Evolutionary conservation across 1,140 invertebrate genomes (phyloP), one percentile per base, ranked within the genome.

Genomic region (Rhizoglyphus robini): DNA sequence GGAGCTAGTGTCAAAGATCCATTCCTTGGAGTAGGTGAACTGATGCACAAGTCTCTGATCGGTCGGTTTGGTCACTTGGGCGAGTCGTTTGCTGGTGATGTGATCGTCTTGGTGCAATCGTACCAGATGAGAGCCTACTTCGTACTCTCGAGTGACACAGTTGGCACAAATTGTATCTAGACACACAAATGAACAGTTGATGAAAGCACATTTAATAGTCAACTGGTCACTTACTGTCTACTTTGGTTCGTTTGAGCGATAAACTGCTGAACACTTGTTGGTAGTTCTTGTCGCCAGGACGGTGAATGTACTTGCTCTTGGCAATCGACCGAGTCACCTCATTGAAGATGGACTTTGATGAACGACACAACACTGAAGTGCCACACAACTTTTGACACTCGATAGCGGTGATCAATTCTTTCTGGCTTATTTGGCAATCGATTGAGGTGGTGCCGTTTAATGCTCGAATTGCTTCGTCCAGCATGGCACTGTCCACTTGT

Each of bases 361-460:
- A 70, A 25, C 80, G 71, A 64, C 82, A 76, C 18, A 82, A 69
- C 32, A 76, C 72, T 3, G 80, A 82, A 4, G 80, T 82, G 1
- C 80, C 80, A 54, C 81, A 71, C 70, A 82, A 82, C 67, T 79
- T 80, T 13, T 81, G 71, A 58, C 79, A 77, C 3, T 80, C 81
- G 3, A 82, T 79, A 27, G 75, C 76, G 5, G 72, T 74, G 5
- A 81, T 70, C 70, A 82, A 82, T 59, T 79, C 77, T 15, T 71
- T 72, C 8, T 63, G 41, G n/a, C 30, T 31, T 15, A 54, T 38
- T 25, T 54, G 18, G 1, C 18, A 20, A 29, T 36, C 38, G 23
- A 4, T 2, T 11, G n/a, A n/a, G 13, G 4, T 38, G 15, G 30
- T n/a, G n/a, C n/a, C 8, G n/a, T 41, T 27, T 32, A 36, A 18